Evolutionary conservation across 2,113 vertebrate genomes (phyloP).

Genomic region (Actenoides hombroni): DNA sequence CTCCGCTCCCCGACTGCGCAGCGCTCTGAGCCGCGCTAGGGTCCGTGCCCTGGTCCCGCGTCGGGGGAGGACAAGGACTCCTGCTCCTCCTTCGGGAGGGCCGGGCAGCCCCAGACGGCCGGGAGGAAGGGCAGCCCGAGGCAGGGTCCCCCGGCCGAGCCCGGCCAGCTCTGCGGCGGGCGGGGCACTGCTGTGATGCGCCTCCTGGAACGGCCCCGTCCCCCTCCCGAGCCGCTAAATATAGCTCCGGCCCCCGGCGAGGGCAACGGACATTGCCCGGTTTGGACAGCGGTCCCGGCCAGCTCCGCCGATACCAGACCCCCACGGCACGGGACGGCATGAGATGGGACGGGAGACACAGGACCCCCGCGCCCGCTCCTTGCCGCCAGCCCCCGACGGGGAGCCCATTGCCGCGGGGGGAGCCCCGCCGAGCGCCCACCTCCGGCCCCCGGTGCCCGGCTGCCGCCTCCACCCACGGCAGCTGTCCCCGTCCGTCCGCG

Average conservation of each 20-base stretch:
- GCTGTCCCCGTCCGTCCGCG: conserved; percentile 31
- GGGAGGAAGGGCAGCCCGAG: neutral
- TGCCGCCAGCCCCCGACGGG: neutral
- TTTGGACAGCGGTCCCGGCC: neutral
- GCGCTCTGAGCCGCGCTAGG: neutral
- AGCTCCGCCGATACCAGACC: neutral
- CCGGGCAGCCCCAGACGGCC: neutral
- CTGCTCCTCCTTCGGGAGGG: neutral
- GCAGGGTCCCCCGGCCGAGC: neutral
- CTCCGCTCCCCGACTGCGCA: rapidly evolving
- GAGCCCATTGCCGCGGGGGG: too few species aligned
- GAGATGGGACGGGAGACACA: neutral
- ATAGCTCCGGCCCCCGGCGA: neutral
- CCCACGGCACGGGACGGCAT: neutral
- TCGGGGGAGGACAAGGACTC: neutral
- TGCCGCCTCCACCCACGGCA: neutral
- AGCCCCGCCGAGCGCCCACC: neutral
- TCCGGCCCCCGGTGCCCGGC: neutral
- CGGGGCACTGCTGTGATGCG: neutral
- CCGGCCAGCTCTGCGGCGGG: neutral
- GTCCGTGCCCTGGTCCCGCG: rapidly evolving
- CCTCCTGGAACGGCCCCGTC: neutral
- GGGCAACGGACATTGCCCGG: neutral
- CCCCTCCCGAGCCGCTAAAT: conserved; percentile 46
- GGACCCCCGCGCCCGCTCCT: neutral